Conservation (phyloP, 2,797 vertebrate species). For the Acanthis flammea region DNA sequence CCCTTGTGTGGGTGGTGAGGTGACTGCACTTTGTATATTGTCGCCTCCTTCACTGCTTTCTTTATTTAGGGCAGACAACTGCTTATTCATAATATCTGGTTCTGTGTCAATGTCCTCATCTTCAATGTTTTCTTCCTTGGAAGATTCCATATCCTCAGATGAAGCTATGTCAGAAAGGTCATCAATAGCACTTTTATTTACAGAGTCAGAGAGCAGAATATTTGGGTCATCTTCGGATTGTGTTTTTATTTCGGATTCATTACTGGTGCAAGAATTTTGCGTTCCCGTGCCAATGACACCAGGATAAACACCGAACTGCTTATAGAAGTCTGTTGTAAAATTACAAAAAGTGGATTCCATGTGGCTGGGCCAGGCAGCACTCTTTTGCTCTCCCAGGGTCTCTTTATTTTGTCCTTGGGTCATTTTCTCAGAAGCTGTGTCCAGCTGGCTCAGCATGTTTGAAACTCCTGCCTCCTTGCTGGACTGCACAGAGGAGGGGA, state of each 20-base stretch:
- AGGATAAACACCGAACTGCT: slow-evolving; percentile 88
- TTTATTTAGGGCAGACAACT: slow-evolving; percentile 72
- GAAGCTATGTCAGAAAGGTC: slow-evolving; percentile 87
- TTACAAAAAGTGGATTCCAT: slow-evolving; percentile 85
- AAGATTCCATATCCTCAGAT: slow-evolving; percentile 85
- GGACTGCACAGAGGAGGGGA: slow-evolving; percentile 68
- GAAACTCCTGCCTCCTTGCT: slow-evolving; percentile 76
- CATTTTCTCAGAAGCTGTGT: slow-evolving; percentile 73
- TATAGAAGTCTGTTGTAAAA: slow-evolving; percentile 94
- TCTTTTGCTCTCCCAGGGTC: slow-evolving; percentile 81
- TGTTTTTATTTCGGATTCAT: slow-evolving; percentile 77
- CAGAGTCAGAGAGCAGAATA: slow-evolving; percentile 76
- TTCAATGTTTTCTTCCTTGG: slow-evolving; percentile 83
- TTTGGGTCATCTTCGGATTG: slow-evolving; percentile 78
- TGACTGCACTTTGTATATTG: slow-evolving; percentile 63
- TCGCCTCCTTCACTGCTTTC: slow-evolving; percentile 75
- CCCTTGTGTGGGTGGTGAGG: slow-evolving; percentile 77
- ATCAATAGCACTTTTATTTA: slow-evolving; percentile 75
- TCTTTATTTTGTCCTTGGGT: slow-evolving; percentile 78
- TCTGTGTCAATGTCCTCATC: slow-evolving; percentile 84
- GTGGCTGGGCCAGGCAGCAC: slow-evolving; percentile 84
- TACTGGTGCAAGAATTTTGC: slow-evolving; percentile 78
- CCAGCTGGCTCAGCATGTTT: slow-evolving; percentile 72
- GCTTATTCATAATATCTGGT: slow-evolving; percentile 78
- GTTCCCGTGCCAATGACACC: slow-evolving; percentile 76